Conservation (phyloP, 2,113 vertebrate species). For the Pollimyrus isidori region DNA sequence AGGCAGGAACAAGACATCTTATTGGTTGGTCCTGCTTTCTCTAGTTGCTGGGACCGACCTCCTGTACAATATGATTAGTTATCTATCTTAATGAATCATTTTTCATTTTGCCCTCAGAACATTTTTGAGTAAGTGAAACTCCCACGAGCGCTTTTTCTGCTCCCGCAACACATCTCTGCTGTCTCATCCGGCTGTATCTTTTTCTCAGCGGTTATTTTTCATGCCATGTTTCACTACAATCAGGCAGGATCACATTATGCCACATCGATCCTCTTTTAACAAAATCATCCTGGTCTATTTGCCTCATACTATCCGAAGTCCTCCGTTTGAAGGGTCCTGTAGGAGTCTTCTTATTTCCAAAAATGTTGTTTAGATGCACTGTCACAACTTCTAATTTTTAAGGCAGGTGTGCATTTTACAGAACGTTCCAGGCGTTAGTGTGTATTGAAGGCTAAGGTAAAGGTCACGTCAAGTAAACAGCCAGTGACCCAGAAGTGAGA, state of each 20-base stretch:
- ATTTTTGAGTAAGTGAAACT: neutral
- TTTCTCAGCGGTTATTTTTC: neutral
- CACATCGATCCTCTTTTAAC: neutral
- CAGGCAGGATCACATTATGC: neutral
- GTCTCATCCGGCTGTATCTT: neutral
- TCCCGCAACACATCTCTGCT: neutral
- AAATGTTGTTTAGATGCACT: neutral
- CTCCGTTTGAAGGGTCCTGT: neutral
- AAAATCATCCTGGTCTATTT: neutral
- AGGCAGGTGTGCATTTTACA: neutral
- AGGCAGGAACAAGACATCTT: neutral
- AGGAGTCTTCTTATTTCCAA: neutral
- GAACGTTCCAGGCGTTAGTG: neutral
- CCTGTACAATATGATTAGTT: neutral
- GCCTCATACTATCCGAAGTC: neutral
- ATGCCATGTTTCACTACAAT: neutral
- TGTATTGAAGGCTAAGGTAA: neutral
- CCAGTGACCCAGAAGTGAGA: neutral
- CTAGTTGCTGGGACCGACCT: neutral
- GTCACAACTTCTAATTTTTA: neutral
- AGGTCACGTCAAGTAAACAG: neutral
- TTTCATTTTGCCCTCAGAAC: neutral
- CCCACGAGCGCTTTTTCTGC: neutral
- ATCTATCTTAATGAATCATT: neutral
- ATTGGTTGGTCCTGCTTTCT: neutral